Conservation (phyloP, 35 echinoderm and acorn worm genomes). For the Eucidaris tribuloides region DNA sequence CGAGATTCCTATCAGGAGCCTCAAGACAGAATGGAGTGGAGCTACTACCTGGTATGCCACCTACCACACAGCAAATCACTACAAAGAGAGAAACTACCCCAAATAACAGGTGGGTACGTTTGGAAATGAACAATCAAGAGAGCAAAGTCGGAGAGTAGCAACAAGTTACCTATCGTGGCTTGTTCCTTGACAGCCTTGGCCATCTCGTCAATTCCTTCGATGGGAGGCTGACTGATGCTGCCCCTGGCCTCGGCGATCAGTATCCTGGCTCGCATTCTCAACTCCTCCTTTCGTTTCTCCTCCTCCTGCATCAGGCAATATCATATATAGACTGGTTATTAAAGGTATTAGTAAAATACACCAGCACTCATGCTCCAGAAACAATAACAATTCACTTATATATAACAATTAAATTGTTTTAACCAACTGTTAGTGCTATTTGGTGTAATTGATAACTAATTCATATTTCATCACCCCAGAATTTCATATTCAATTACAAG, state of each 20-base stretch:
- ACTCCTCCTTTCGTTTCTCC: slow-evolving; percentile 73
- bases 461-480: neutral
- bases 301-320: slow-evolving; percentile 47
- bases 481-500: neutral
- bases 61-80: too few relatives aligned
- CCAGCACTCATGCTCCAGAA: neutral
- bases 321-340: too few relatives aligned
- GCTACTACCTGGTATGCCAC: too few relatives aligned
- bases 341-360: neutral
- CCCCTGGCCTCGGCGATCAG: slow-evolving; percentile 88
- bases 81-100: too few relatives aligned
- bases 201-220: slow-evolving; percentile 92
- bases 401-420: neutral
- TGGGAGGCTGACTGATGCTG: slow-evolving; percentile 84
- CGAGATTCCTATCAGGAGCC: too few relatives aligned
- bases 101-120: too few relatives aligned
- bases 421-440: neutral
- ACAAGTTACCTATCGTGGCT: slow-evolving; percentile 25
- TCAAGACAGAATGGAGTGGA: too few relatives aligned
- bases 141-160: neutral
- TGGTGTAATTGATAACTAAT: neutral
- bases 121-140: neutral
- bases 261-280: slow-evolving; percentile 68
- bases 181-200: slow-evolving; percentile 69
- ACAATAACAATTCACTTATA: neutral